Conservation (phyloP, 1,140 invertebrate species). For the Armadillidium nasatum region DNA sequence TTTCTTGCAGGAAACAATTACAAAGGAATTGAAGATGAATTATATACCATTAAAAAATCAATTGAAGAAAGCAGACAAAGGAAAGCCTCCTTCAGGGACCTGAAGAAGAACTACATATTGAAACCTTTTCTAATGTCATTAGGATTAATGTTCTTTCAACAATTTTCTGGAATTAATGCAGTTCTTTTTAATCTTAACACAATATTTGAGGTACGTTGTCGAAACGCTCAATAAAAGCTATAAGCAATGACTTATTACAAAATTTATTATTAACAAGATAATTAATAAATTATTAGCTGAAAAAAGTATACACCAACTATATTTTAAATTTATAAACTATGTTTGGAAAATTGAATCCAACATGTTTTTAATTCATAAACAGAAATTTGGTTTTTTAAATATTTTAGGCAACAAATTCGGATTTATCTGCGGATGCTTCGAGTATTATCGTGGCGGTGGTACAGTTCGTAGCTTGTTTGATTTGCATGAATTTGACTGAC, state of each 20-base stretch:
- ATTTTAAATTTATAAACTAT: background rate
- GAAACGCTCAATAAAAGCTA: background rate
- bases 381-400: background rate
- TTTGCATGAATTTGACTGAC: conserved; percentile 48
- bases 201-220: conserved; percentile 39
- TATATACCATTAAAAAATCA: conserved; percentile 29
- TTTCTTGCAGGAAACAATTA: conserved; percentile 21
- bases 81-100: conserved; percentile 44
- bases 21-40: conserved; percentile 35
- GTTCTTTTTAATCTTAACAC: conserved; percentile 45
- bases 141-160: conserved; percentile 50
- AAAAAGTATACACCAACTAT: background rate
- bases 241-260: background rate
- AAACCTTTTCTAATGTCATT: conserved; percentile 48
- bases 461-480: conserved; percentile 51
- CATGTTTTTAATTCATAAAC: background rate
- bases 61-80: conserved; percentile 25
- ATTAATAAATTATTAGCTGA: background rate
- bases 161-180: conserved; percentile 52
- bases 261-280: background rate
- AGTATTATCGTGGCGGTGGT: conserved; percentile 51
- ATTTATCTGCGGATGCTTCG: conserved; percentile 13
- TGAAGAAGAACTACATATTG: conserved; percentile 45
- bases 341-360: background rate
- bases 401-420: conserved; percentile 46